Evolutionary conservation across 1,140 invertebrate species (phyloP).

Genomic region (Potamilus streckersoni): DNA sequence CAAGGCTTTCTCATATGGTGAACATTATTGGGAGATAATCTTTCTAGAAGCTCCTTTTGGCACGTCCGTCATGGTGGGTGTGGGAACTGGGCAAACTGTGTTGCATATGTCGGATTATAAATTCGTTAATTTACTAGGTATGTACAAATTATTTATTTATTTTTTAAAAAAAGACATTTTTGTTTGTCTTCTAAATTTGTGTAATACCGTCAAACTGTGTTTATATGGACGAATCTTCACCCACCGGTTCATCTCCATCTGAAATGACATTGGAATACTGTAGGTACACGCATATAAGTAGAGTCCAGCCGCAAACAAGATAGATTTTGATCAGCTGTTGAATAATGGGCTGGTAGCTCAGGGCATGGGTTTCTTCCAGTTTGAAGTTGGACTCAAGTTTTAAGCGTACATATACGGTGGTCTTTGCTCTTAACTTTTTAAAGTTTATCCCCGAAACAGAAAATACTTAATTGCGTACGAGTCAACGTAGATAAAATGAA

Average conservation of each 20-base stretch:
- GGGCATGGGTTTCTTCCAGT: too few species aligned
- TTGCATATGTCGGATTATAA: constrained; percentile 42
- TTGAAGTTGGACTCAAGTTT: too few species aligned
- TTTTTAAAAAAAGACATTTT: not conserved
- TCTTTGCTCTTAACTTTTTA: too few species aligned
- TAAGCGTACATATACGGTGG: too few species aligned
- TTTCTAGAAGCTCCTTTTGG: constrained; percentile 54
- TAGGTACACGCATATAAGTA: not conserved
- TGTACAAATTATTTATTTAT: too few species aligned
- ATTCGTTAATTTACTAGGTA: constrained; percentile 55
- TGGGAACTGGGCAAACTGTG: constrained; percentile 49
- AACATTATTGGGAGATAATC: constrained; percentile 58
- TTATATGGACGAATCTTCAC: not conserved
- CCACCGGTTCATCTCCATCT: not conserved
- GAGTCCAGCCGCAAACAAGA: too few species aligned
- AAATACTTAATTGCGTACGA: too few species aligned
- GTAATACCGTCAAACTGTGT: not conserved
- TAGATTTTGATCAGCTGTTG: too few species aligned
- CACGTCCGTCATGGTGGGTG: constrained; percentile 58
- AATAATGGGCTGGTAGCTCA: too few species aligned
- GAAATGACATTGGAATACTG: not conserved
- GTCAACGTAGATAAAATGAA: too few species aligned
- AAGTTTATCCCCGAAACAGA: too few species aligned
- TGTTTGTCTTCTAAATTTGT: too few species aligned
- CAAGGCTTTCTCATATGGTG: constrained; percentile 51